Evolutionary conservation across 2,888 invertebrate species (phyloP).

Genomic region (Melanostoma mellinum): DNA sequence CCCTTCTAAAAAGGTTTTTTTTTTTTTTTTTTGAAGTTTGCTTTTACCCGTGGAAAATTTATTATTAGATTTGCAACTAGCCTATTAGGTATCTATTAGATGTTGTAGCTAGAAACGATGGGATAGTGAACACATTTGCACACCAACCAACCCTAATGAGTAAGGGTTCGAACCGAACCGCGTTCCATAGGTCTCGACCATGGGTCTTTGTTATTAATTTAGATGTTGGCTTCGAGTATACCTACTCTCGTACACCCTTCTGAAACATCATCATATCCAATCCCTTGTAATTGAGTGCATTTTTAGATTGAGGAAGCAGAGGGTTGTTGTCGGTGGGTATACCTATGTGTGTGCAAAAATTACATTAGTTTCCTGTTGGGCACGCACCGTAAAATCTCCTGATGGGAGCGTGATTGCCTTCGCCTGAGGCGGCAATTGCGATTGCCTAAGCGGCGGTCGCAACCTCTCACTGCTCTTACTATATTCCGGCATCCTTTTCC

Average conservation of each 20-base stretch:
- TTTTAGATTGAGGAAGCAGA: conserved; percentile 1
- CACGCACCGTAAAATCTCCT: conserved; percentile 62
- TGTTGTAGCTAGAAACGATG: conserved; percentile 37
- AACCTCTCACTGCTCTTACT: conserved; percentile 23
- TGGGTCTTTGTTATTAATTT: conserved; percentile 32
- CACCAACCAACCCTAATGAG: conserved; percentile 12
- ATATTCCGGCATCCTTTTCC: conserved; percentile 22
- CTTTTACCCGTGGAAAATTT: conserved; percentile 52
- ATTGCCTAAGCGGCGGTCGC: conserved; percentile 59
- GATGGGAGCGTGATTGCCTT: conserved; percentile 68
- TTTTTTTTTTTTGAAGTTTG: conserved; percentile 6
- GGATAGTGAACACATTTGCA: conserved; percentile 50
- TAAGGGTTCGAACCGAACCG: conserved; percentile 5
- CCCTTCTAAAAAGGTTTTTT: background rate
- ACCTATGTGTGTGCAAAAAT: conserved; percentile 51
- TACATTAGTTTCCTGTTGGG: conserved; percentile 67
- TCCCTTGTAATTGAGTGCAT: conserved; percentile 64
- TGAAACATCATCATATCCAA: conserved; percentile 26
- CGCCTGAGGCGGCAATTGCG: conserved; percentile 64
- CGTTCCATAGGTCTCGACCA: conserved; percentile 12
- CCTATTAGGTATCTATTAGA: conserved; percentile 72
- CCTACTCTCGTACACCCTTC: conserved; percentile 1
- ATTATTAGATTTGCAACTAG: conserved; percentile 71
- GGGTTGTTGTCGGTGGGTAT: conserved; percentile 14
- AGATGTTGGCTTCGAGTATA: conserved; percentile 32